phyloP scores from a whole-genome alignment of 2,888 invertebrate species.

The Drosophila paranaensis region DNA sequence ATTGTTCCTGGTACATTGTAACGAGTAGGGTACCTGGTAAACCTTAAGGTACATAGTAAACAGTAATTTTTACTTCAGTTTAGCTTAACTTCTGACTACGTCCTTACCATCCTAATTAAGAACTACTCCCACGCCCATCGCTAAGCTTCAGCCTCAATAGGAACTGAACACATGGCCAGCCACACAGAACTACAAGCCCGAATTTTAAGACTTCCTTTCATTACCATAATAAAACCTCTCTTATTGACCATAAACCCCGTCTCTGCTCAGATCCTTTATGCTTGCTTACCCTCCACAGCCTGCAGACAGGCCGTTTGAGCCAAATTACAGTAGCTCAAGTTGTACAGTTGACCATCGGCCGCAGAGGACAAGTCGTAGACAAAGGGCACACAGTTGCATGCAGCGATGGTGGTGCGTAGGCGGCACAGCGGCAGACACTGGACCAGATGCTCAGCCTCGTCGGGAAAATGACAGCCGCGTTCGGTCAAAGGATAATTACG shows the following conservation, averaged over 20 bases:
- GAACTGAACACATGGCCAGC: neutral
- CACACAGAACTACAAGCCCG: neutral
- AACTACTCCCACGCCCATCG: neutral
- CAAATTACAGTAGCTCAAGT: conserved; percentile 66
- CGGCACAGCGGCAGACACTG: conserved; percentile 74
- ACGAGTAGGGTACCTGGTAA: too few relatives aligned
- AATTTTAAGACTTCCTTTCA: neutral
- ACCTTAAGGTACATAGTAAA: too few relatives aligned
- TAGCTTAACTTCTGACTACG: neutral
- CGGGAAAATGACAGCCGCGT: conserved; percentile 73
- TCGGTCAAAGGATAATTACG: conserved; percentile 47
- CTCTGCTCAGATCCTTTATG: neutral
- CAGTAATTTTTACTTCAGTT: too few relatives aligned
- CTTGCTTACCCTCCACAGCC: conserved; percentile 63
- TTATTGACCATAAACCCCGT: neutral
- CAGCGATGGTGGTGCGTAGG: conserved; percentile 45
- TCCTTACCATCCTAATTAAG: neutral
- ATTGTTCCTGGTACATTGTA: neutral
- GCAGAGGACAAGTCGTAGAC: conserved; percentile 16
- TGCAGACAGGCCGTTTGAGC: conserved; percentile 68
- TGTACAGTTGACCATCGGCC: neutral
- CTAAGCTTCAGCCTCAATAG: neutral
- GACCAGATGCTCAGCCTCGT: conserved; percentile 58
- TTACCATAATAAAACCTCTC: neutral
- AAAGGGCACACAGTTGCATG: conserved; percentile 77